Evolutionary conservation across 2,113 vertebrate genomes (phyloP), one percentile per base, ranked within the genome.

Genomic region (Pollimyrus isidori): DNA sequence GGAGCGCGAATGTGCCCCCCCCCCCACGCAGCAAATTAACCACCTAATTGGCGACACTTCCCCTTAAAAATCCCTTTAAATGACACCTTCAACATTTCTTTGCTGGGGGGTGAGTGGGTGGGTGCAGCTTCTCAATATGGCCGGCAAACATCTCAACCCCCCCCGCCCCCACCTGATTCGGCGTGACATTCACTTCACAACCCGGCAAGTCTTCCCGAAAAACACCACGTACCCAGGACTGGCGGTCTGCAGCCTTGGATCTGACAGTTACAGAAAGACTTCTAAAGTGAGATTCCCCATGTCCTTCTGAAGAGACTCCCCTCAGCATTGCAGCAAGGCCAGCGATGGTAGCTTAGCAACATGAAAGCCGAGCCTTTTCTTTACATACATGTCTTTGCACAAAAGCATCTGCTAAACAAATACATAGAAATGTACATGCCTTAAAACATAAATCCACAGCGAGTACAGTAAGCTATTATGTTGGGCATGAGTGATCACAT

Each of bases 41-140:
- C 53, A 83, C 88, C 35, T 35, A 92, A 93, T 93, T 91, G 92
- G 91, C 92, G 48, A 89, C 88, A 90, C 46, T 88, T 91, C 92
- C 93, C 93, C 91, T 94, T 91, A 91, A 93, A 90, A 65, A 11
- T 11, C 90, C 92, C 90, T 90, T 89, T 91, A 90, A 91, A 88
- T 92, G 91, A 91, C 92, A 90, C 89, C 48, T 30, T 53, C 23
- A n/a, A 56, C 48, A 26, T 56, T 52, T 19, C 49, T 56, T 45
- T 45, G 3, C 1, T 56, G 45, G 45, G 11, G 46, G 45, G 42
- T 13, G 73, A 2, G 73, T 21, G 50, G 30, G 39, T 19, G 73
- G 39, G 1, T 45, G 76, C 42, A 21, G 13, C 35, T 83, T 89
- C 19, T 83, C 50, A 17, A 56, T 30, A 56, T 53, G 48, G 7